Evolutionary conservation across 2,797 vertebrate species (phyloP).

Genomic region (Lacerta bilineata): DNA sequence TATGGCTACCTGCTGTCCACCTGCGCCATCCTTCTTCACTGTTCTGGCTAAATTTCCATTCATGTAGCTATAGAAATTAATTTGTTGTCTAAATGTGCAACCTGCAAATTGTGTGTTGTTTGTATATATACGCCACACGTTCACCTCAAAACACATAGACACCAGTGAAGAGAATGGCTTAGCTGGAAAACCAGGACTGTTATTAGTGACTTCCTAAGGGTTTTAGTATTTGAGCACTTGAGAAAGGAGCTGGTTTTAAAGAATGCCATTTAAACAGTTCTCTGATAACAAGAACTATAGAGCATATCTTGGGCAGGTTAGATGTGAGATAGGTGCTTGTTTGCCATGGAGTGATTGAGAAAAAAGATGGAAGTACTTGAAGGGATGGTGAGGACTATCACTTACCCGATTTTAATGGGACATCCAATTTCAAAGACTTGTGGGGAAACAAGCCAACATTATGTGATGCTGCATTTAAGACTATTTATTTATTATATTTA

Average conservation of each 20-base stretch:
- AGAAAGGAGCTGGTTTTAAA: slow-evolving; percentile 55
- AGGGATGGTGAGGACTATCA: accelerated
- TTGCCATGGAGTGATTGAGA: accelerated
- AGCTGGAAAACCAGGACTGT: neutral
- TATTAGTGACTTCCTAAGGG: slow-evolving; percentile 53
- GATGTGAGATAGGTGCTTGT: neutral
- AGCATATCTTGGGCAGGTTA: neutral
- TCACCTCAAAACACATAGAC: neutral
- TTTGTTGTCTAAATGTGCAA: slow-evolving; percentile 32
- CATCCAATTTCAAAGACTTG: accelerated
- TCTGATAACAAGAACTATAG: slow-evolving; percentile 1
- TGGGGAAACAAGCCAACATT: neutral
- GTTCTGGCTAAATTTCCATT: neutral
- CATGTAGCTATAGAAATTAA: neutral
- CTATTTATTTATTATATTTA: neutral
- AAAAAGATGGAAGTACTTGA: accelerated
- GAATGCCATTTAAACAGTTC: slow-evolving; percentile 53
- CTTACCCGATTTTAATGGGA: accelerated
- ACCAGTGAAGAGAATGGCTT: neutral
- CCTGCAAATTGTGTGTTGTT: slow-evolving; percentile 57
- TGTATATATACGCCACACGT: neutral
- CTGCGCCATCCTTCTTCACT: neutral
- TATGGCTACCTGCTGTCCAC: slow-evolving; percentile 1
- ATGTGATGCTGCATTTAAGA: slow-evolving; percentile 35
- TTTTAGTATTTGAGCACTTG: slow-evolving; percentile 29